These are phyloP conservation scores for Otocyon megalotis DNA, from an alignment of 2,113 vertebrate species.

Conservation along the genomic window DNA sequence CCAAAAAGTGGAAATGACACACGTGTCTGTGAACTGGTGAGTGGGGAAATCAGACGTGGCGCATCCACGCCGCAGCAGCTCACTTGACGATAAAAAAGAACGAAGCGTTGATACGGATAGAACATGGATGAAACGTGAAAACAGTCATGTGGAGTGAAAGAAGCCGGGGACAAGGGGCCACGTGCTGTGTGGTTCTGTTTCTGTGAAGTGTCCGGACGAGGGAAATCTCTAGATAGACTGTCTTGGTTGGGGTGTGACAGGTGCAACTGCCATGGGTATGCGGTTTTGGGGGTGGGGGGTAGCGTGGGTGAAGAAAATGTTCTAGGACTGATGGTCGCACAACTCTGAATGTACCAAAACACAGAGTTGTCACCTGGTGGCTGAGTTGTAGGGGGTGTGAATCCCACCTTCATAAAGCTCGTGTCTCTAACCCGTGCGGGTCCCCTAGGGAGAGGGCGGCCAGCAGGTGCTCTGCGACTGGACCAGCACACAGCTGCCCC, in stretches of 20 bases:
- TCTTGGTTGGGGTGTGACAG: not conserved
- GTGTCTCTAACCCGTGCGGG: too few relatives aligned
- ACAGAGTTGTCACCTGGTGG: not conserved
- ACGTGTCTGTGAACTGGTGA: not conserved
- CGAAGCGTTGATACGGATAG: not conserved
- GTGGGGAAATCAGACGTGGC: not conserved
- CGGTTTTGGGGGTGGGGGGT: not conserved
- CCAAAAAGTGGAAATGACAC: not conserved
- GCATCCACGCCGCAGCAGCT: not conserved
- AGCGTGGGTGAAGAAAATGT: not conserved
- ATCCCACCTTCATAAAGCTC: not conserved
- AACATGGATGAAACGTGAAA: constrained; percentile 12
- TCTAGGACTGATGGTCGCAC: not conserved
- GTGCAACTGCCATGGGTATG: not conserved
- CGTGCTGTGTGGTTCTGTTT: not conserved
- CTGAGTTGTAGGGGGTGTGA: not conserved
- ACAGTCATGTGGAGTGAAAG: not conserved
- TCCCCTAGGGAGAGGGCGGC: not conserved
- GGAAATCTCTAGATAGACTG: not conserved
- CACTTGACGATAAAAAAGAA: not conserved
- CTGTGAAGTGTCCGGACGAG: not conserved
- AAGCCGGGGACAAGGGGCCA: not conserved
- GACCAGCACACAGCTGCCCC: not conserved
- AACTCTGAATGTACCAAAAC: not conserved
- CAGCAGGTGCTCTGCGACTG: not conserved